phyloP scores from a whole-genome alignment of 2,113 vertebrate genomes.

The Etheostoma spectabile region DNA sequence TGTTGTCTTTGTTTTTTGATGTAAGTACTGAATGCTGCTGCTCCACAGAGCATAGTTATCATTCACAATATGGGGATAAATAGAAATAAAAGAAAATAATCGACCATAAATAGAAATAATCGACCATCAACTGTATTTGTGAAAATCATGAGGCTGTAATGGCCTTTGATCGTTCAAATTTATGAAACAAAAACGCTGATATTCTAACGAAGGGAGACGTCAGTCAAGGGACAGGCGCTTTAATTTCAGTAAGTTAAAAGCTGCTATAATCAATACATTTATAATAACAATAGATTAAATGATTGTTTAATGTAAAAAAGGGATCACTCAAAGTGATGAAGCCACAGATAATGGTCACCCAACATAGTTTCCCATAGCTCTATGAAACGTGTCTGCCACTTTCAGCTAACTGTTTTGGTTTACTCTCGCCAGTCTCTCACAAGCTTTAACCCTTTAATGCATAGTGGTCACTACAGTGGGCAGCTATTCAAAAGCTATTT shows the following conservation, averaged over 20 bases:
- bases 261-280: neutral
- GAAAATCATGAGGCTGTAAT: neutral
- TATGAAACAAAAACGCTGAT: neutral
- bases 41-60: neutral
- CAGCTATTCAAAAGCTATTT: no score
- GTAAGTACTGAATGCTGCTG: neutral
- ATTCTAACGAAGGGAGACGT: neutral
- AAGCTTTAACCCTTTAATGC: no score
- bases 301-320: neutral
- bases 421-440: no score
- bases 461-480: no score
- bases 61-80: neutral
- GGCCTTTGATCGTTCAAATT: neutral
- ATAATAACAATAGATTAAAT: neutral
- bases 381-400: neutral
- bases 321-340: no score
- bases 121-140: neutral
- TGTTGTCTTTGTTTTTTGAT: constrained; percentile 1
- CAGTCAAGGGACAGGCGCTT: neutral
- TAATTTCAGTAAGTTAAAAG: neutral
- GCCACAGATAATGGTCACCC: no score
- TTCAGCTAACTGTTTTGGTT: neutral
- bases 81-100: neutral
- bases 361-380: neutral
- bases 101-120: neutral